Conservation (phyloP, 1,140 invertebrate genomes). For the Bicyclus anynana region DNA sequence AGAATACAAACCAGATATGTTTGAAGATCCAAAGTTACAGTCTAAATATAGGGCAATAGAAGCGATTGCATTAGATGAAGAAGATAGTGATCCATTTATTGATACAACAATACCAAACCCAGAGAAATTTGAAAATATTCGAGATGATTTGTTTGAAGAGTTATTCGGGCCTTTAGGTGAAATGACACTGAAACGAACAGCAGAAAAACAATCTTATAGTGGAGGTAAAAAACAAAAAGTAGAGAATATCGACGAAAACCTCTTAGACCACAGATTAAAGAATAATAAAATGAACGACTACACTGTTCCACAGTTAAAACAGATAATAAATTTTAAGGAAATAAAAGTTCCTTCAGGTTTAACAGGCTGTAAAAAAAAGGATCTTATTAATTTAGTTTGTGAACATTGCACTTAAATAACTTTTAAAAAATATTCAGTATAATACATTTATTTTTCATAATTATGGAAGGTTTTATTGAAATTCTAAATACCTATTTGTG, state of each 20-base stretch:
- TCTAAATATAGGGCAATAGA: slow-evolving; percentile 53
- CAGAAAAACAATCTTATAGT: slow-evolving; percentile 8
- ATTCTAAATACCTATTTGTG: no score
- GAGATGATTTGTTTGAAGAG: slow-evolving; percentile 61
- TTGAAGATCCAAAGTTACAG: slow-evolving; percentile 62
- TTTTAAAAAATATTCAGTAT: no score
- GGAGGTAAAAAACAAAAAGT: slow-evolving; percentile 44
- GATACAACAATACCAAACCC: slow-evolving; percentile 53
- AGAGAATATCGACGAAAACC: slow-evolving; percentile 41
- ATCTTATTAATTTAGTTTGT: slow-evolving; percentile 55
- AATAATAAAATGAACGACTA: slow-evolving; percentile 39
- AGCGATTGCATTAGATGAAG: slow-evolving; percentile 55
- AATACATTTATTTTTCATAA: no score
- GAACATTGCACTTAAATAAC: slow-evolving; percentile 1
- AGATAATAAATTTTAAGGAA: slow-evolving; percentile 47
- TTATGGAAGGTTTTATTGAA: no score
- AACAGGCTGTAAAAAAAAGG: slow-evolving; percentile 52
- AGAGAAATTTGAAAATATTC: slow-evolving; percentile 40
- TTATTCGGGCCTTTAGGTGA: slow-evolving; percentile 61
- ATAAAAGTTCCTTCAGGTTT: slow-evolving; percentile 37
- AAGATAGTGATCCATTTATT: slow-evolving; percentile 47
- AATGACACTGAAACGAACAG: slow-evolving; percentile 40
- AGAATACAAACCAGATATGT: slow-evolving; percentile 61
- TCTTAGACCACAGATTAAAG: slow-evolving; percentile 38
- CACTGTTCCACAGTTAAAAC: slow-evolving; percentile 50